Percentiles rank a stretch among this genome's conserved stretches.
Evolutionary conservation across 2,113 vertebrate species (phyloP).

Genomic region (Bujurquina vittata): DNA sequence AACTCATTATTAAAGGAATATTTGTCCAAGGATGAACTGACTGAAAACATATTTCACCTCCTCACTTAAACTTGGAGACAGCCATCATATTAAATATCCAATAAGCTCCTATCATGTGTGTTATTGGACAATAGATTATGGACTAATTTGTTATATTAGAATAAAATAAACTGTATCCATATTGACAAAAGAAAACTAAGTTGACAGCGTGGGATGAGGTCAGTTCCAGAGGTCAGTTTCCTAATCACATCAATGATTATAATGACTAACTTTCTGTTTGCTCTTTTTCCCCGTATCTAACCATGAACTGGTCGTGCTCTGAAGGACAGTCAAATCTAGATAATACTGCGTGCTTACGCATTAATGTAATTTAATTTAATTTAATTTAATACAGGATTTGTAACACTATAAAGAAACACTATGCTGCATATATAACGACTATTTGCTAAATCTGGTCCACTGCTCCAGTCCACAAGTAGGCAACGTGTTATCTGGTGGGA

Average conservation of each 20-base stretch:
- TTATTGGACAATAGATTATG: neutral
- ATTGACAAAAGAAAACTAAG: neutral
- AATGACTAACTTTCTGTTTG: constrained; percentile 76
- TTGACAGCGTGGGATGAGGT: constrained; percentile 16
- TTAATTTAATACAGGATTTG: constrained; percentile 44
- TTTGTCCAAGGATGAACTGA: neutral
- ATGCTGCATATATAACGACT: neutral
- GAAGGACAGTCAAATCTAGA: constrained; percentile 63
- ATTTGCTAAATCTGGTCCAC: neutral
- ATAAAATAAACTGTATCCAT: neutral
- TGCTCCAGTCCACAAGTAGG: neutral
- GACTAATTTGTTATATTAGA: neutral
- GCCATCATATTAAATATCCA: neutral
- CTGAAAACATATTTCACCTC: neutral
- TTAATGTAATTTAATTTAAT: constrained; percentile 29
- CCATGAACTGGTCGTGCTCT: constrained; percentile 65
- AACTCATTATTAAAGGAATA: neutral
- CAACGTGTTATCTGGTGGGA: neutral
- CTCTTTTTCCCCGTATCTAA: constrained; percentile 55
- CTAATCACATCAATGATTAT: constrained; percentile 55
- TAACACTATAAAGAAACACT: neutral
- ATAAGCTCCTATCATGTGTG: neutral
- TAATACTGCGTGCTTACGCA: constrained; percentile 45
- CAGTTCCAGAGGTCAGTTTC: constrained; percentile 59
- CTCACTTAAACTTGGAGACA: neutral